A percentile compares a stretch with the other conserved stretches of the same genome.
Conservation (phyloP, 1,140 invertebrate genomes). For the Plectrocnemia conspersa region DNA sequence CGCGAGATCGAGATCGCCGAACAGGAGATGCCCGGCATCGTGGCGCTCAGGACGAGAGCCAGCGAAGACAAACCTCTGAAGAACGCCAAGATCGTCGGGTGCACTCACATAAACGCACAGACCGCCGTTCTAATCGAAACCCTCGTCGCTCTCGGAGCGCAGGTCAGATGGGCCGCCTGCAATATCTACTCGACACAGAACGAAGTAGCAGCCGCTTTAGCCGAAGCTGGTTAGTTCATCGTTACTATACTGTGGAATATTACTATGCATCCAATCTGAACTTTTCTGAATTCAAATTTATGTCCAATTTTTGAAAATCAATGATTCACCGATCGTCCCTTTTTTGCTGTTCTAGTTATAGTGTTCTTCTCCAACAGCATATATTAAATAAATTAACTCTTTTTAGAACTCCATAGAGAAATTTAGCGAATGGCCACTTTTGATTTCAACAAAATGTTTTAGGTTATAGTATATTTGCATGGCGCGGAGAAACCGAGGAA, state of each 20-base stretch:
- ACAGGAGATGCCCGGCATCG: slow-evolving; percentile 97
- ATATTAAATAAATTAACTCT: no score
- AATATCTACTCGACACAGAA: slow-evolving; percentile 99
- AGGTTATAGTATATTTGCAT: slow-evolving; percentile 85
- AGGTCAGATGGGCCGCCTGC: slow-evolving; percentile 92
- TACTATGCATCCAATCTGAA: no score
- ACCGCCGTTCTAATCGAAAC: slow-evolving; percentile 96
- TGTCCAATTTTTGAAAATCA: no score
- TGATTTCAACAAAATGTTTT: no score
- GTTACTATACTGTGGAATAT: no score
- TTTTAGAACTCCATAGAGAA: no score
- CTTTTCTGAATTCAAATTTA: no score
- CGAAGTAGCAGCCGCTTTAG: slow-evolving; percentile 94
- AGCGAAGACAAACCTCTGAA: slow-evolving; percentile 90
- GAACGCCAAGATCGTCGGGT: slow-evolving; percentile 94
- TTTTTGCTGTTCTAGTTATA: no score
- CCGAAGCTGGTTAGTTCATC: slow-evolving; percentile 69
- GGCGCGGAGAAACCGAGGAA: slow-evolving; percentile 94
- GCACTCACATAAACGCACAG: slow-evolving; percentile 97
- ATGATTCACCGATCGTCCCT: no score
- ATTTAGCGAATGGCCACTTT: no score
- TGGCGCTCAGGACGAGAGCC: slow-evolving; percentile 86
- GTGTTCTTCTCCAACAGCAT: no score
- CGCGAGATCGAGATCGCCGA: slow-evolving; percentile 98
- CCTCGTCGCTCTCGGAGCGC: slow-evolving; percentile 81